Base-by-base conservation (phyloP, 2,797 vertebrate genomes). In the Ataeniobius toweri region DNA sequence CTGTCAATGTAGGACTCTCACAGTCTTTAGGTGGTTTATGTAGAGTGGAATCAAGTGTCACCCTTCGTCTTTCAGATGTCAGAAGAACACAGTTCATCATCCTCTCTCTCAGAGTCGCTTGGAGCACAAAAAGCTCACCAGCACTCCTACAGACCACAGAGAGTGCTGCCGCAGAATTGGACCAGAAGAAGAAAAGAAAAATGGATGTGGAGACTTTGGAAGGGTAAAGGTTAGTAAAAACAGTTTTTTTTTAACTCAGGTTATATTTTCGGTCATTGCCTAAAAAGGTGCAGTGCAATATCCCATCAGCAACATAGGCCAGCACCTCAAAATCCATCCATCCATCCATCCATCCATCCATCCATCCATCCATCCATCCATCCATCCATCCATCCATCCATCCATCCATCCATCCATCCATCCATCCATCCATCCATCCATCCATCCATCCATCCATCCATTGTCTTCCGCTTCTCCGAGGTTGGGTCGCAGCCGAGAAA, bases 1-100 rank as follows among this genome's bases (percentile, higher is more conserved):
- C 9, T 48, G 9, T 46, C 6, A 31, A 2, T 56, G 20, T 71
- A 18, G 50, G n/a, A 51, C 14, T 8, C 69, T 20, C 6, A 16
- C 6, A 55, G 31, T 5, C 28, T 28, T 46, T 10, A 46, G 7
- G 44, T 53, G 53, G 5, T 67, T 39, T 12, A 22, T 41, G 36
- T 67, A 36, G 31, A 65, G 61, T 22, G 36, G 36, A 36, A 20
- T 61, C 12, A 59, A 6, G 56, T 5, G 44, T n/a, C 7, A 1
- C 20, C 5, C 63, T 28, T 69, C n/a, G 24, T 74, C 39, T 46
- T 76, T 6, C 71, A 95, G 95, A 36, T 95, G 93, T 88, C 91
- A 89, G 76, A 92, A 78, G 68, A 78, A 83, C 1, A 77, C 61
- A 2, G 78, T 83, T 53, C 85, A 77, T 51, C 86, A 83, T 1